Evolutionary conservation across 2,113 vertebrate species (phyloP).

Genomic region (Cariama cristata): DNA sequence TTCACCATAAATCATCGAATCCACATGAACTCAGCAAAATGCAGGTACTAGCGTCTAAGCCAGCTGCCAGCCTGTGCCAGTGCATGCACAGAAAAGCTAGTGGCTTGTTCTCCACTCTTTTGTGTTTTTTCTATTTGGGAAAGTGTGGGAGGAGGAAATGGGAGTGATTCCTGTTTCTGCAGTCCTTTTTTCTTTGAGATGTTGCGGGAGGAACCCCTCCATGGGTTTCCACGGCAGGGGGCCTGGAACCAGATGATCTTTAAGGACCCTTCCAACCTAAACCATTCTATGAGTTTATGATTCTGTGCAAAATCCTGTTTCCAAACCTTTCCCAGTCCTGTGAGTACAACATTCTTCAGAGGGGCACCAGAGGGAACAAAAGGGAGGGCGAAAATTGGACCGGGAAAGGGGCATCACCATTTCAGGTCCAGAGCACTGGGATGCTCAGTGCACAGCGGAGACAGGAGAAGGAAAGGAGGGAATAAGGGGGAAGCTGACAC

Average conservation of each 20-base stretch:
- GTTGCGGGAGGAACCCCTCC: neutral
- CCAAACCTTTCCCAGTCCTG: neutral
- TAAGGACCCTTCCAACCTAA: neutral
- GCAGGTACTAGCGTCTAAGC: neutral
- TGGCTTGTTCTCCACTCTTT: neutral
- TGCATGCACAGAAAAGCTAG: neutral
- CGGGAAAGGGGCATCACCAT: accelerated
- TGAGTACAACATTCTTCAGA: neutral
- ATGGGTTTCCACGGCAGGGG: neutral
- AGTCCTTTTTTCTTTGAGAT: neutral
- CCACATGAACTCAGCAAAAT: accelerated
- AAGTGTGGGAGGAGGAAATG: neutral
- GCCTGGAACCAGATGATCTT: neutral
- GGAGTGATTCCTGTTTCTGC: neutral
- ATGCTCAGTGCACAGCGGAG: neutral
- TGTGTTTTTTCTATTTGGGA: neutral
- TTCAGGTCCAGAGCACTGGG: neutral
- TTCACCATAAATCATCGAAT: neutral
- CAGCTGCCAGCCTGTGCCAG: neutral
- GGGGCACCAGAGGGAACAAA: neutral
- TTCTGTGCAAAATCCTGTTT: neutral
- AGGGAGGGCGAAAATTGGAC: neutral
- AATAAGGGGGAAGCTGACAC: neutral
- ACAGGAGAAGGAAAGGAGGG: neutral
- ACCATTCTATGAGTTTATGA: neutral